Evolutionary conservation across 2,888 invertebrate genomes (phyloP).

Genomic region (Acrobasis repandana): DNA sequence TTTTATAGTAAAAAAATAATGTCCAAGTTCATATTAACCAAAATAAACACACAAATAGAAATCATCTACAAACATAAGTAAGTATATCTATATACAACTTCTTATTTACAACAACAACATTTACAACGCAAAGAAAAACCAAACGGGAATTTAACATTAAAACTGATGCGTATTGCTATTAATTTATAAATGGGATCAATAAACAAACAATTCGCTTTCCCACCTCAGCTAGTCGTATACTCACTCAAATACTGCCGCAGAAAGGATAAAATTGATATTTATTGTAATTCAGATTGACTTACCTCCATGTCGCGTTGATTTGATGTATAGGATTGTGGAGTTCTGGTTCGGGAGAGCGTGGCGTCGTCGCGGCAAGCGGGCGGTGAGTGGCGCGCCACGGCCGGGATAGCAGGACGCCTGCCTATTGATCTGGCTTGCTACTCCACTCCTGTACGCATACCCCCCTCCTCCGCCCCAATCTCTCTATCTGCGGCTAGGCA

Average conservation of each 20-base stretch:
- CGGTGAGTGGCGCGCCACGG: slow-evolving; percentile 43
- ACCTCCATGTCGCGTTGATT: slow-evolving; percentile 51
- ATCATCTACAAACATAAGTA: too few relatives aligned
- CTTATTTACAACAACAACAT: too few relatives aligned
- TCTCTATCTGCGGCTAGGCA: slow-evolving; percentile 63
- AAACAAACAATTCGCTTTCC: slow-evolving; percentile 3
- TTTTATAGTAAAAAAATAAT: too few relatives aligned
- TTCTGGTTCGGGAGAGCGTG: slow-evolving; percentile 39
- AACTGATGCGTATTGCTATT: background rate
- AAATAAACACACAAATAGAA: too few relatives aligned
- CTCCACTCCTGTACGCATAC: slow-evolving; percentile 54
- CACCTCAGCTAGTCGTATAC: background rate
- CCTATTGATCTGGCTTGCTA: slow-evolving; percentile 68
- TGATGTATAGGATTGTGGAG: slow-evolving; percentile 18
- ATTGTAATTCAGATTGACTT: slow-evolving; percentile 24
- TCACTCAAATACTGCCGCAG: background rate
- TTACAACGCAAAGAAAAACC: background rate
- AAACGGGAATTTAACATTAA: background rate
- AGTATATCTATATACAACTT: too few relatives aligned
- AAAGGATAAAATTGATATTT: background rate
- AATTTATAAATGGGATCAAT: background rate
- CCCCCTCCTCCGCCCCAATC: slow-evolving; percentile 45
- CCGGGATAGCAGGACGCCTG: slow-evolving; percentile 53
- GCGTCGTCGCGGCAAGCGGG: slow-evolving; percentile 32
- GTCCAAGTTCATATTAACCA: too few relatives aligned